Conservation (phyloP, 2,113 vertebrate genomes). For the Melanerpes formicivorus region DNA sequence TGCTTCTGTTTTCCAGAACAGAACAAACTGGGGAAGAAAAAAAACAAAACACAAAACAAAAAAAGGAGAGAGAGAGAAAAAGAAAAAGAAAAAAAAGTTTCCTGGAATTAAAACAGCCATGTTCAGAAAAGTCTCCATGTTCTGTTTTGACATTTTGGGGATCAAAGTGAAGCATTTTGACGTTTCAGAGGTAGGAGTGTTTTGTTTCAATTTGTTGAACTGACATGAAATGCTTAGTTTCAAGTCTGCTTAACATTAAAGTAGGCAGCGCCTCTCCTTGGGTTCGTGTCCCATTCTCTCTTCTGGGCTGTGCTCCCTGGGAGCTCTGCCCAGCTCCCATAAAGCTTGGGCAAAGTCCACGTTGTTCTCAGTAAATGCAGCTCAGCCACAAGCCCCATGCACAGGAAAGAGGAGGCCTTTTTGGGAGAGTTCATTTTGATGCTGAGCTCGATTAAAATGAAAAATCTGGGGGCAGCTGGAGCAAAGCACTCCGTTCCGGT, state of each 20-base stretch:
- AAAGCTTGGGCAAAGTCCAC: conserved; percentile 44
- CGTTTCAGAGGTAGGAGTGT: conserved; percentile 67
- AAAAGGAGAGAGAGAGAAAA: too few relatives aligned
- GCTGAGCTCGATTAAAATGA: not conserved
- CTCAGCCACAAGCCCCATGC: not conserved
- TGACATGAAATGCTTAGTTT: conserved; percentile 47
- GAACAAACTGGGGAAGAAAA: not conserved
- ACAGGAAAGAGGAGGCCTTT: conserved; percentile 5
- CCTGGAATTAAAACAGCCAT: conserved; percentile 53
- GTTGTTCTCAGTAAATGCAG: conserved; percentile 1
- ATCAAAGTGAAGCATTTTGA: conserved; percentile 63
- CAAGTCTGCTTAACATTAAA: conserved; percentile 63
- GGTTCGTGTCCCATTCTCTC: conserved; percentile 51
- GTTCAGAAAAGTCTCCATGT: conserved; percentile 3
- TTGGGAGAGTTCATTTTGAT: not conserved
- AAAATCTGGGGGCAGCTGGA: not conserved
- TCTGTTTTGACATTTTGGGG: conserved; percentile 55
- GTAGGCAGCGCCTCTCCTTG: conserved; percentile 34
- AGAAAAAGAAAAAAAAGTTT: conserved; percentile 25
- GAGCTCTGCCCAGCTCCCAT: conserved; percentile 53
- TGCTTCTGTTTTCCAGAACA: conserved; percentile 18
- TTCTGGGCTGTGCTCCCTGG: conserved; percentile 55
- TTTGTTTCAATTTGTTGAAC: conserved; percentile 68
- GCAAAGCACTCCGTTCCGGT: fast-evolving
- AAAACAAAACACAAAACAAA: too few relatives aligned